phyloP scores from a whole-genome alignment of 2,113 vertebrate genomes.

The Phrynosoma platyrhinos region DNA sequence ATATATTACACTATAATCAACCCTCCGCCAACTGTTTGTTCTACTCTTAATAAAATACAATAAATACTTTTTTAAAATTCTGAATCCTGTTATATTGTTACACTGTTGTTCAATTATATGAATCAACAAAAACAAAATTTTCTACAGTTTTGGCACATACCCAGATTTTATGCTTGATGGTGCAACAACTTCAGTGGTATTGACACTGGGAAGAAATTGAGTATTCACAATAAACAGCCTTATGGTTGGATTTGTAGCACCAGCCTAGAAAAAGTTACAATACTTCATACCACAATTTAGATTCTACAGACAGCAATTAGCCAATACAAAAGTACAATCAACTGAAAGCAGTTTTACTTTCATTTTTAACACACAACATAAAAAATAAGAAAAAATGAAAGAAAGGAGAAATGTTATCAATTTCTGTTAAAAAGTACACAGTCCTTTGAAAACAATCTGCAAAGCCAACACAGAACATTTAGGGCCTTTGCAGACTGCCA shows the following conservation, averaged over 20 bases:
- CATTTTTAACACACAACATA: conserved; percentile 13
- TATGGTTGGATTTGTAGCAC: conserved; percentile 81
- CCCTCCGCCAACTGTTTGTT: conserved; percentile 15
- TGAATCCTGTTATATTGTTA: too few species aligned
- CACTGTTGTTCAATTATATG: not conserved
- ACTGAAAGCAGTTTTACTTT: conserved; percentile 17
- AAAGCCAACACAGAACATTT: not conserved
- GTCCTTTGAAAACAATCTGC: not conserved
- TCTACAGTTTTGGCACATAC: conserved; percentile 68
- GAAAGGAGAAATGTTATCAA: not conserved
- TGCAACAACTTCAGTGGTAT: conserved; percentile 56
- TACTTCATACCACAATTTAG: not conserved
- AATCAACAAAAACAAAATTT: conserved; percentile 21
- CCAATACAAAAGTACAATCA: conserved; percentile 42
- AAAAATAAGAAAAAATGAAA: conserved; percentile 27
- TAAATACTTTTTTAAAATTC: not conserved
- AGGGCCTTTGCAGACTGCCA: too few species aligned
- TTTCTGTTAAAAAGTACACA: not conserved
- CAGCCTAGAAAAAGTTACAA: conserved; percentile 75
- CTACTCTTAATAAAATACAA: not conserved
- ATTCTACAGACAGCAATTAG: not conserved
- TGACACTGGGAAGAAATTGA: rapidly evolving
- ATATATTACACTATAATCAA: not conserved
- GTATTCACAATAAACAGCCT: conserved; percentile 75
- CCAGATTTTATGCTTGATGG: conserved; percentile 65